These are phyloP conservation scores for Brachystomella parvula DNA, from an alignment of 1,140 invertebrate species.

Conservation along the genomic window DNA sequence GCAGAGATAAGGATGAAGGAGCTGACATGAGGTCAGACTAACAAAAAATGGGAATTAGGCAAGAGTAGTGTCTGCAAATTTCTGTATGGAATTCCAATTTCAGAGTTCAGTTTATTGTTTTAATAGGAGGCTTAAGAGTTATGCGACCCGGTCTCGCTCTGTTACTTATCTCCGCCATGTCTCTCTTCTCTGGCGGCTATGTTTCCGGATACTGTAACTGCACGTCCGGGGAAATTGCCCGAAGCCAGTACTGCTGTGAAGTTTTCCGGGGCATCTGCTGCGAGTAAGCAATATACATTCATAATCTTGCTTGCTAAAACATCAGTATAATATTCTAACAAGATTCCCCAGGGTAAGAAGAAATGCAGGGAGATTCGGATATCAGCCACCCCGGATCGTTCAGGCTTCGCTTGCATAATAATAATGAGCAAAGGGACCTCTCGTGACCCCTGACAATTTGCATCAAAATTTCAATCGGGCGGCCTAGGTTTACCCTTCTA, in stretches of 20 bases:
- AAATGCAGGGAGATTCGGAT: background rate
- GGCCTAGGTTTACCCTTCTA: background rate
- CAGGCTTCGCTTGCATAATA: background rate
- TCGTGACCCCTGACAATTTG: background rate
- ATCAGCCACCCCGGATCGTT: background rate
- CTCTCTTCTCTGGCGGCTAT: no score
- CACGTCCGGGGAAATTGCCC: no score
- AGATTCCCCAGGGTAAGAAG: background rate
- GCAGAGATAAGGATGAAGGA: no score
- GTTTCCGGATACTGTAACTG: no score
- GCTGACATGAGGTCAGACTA: no score
- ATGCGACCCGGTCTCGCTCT: no score
- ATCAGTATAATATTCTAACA: background rate
- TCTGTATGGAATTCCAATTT: no score
- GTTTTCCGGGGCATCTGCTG: constrained; percentile 14
- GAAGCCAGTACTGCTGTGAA: constrained; percentile 13
- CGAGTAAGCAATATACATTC: constrained; percentile 10
- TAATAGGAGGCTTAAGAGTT: no score
- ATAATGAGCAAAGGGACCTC: background rate
- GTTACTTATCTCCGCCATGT: no score
- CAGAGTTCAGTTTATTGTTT: no score
- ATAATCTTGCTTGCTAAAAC: background rate
- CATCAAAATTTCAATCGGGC: background rate
- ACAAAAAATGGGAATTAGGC: no score
- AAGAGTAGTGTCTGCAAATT: no score